Conservation (phyloP, 2,888 invertebrate genomes). For the Sicus ferrugineus region DNA sequence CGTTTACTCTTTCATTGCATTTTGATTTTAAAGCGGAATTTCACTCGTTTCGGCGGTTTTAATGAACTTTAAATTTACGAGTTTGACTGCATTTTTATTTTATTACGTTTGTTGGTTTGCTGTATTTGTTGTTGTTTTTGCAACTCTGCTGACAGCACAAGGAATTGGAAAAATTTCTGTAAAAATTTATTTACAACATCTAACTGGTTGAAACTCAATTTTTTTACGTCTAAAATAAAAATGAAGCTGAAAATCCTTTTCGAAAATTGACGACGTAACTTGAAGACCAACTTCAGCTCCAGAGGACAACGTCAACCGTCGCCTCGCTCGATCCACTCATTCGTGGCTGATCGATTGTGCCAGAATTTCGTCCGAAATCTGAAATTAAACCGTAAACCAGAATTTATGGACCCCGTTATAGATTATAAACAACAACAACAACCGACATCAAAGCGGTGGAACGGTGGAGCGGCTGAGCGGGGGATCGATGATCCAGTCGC, state of each 20-base stretch:
- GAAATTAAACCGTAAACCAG: constrained; percentile 51
- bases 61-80: constrained; percentile 59
- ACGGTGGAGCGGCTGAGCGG: not conserved
- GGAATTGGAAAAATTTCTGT: no score
- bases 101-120: not conserved
- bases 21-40: constrained; percentile 47
- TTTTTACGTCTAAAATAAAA: no score
- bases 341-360: constrained; percentile 17
- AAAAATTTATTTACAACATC: no score
- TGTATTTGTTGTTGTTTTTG: not conserved
- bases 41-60: constrained; percentile 59
- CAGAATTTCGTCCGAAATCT: not conserved
- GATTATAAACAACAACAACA: constrained; percentile 45
- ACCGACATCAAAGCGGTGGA: constrained; percentile 28
- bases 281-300: no score
- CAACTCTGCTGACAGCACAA: not conserved
- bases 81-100: constrained; percentile 35
- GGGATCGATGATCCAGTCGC: not conserved
- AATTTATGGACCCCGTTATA: constrained; percentile 56
- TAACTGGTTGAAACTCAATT: no score
- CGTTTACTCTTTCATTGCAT: not conserved
- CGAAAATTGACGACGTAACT: no score
- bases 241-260: no score
- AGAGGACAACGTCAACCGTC: no score
- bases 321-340: not conserved